Base-by-base conservation (phyloP, 2,888 invertebrate species). In the Tetragonula carbonaria region DNA sequence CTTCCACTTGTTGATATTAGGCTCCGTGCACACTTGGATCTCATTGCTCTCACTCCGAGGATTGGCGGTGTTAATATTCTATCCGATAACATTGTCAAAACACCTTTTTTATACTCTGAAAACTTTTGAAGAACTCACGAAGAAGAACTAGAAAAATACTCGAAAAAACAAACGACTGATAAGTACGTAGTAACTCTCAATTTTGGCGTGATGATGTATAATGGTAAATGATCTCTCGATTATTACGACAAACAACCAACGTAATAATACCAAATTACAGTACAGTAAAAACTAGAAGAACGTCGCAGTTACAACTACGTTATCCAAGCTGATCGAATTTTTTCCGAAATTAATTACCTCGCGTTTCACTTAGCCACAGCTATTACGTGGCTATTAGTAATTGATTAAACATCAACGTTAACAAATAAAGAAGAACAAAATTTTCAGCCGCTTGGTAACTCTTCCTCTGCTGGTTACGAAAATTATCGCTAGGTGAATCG, bases 1-100 rank as follows among this genome's bases (percentile, higher is more conserved):
- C 83, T 84, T 87, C 90, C 90, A 91, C 91, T 91, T 92, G 91
- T 91, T 92, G 91, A 91, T 91, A 89, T 88, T 88, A 82, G 65
- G 81, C 67, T 62, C 45, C 74, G 78, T 78, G 67, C 86, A 82
- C 80, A 85, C 72, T 72, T 70, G 78, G 16, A 51, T 5, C 14
- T 45, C 45, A 45, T 0, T 45, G 0, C 45, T 8, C 45, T 8
- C 45, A 6, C 6, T 38, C 38, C 38, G 38, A 38, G 38, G 38
- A 38, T 38, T 38, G 4, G 38, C 38, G 38, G 5, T 3, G 38
- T 38, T 38, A 38, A 38, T 38, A 38, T 38, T 38, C 38, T 38
- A 38, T 38, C 5, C 38, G 0, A 38, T 5, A 38, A 38, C 38
- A 5, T 8, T 38, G 38, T 38, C 8, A 0, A 38, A 57, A 57